Conservation (phyloP, 2,113 vertebrate genomes). For the Corythoichthys haematopterus region DNA sequence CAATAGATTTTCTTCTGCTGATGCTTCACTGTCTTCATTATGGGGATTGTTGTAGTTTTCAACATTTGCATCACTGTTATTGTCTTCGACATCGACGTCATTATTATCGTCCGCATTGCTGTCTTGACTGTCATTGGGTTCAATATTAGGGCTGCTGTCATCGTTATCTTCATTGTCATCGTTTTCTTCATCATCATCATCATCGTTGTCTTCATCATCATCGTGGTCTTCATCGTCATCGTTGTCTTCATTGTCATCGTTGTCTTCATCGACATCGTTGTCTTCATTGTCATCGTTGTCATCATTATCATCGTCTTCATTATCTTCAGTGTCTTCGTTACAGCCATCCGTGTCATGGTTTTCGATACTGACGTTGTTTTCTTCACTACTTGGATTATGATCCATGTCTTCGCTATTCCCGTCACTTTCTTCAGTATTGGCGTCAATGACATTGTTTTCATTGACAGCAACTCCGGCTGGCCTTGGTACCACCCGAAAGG, state of each 20-base stretch:
- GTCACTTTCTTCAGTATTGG: not conserved
- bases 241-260: not conserved
- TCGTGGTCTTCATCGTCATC: not conserved
- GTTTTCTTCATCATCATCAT: not conserved
- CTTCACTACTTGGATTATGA: not conserved
- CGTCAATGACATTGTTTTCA: not conserved
- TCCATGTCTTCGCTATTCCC: not conserved
- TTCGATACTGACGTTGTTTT: not conserved
- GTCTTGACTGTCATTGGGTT: not conserved
- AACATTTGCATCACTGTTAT: not conserved
- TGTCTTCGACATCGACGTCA: not conserved
- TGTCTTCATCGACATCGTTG: not conserved
- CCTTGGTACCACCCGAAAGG: slow-evolving; percentile 1
- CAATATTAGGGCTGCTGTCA: not conserved
- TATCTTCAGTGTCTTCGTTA: not conserved
- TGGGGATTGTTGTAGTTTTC: not conserved
- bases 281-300: not conserved
- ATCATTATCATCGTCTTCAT: not conserved
- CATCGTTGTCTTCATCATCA: not conserved
- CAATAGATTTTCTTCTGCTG: not conserved
- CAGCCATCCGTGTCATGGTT: not conserved
- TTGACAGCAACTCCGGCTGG: not conserved
- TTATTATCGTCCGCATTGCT: no score
- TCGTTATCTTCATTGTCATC: not conserved
- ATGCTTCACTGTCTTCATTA: not conserved